Evolutionary conservation across 1,140 invertebrate species (phyloP), one percentile per base, ranked within the genome.

Genomic region (Pseudomyrmex dendroicus): DNA sequence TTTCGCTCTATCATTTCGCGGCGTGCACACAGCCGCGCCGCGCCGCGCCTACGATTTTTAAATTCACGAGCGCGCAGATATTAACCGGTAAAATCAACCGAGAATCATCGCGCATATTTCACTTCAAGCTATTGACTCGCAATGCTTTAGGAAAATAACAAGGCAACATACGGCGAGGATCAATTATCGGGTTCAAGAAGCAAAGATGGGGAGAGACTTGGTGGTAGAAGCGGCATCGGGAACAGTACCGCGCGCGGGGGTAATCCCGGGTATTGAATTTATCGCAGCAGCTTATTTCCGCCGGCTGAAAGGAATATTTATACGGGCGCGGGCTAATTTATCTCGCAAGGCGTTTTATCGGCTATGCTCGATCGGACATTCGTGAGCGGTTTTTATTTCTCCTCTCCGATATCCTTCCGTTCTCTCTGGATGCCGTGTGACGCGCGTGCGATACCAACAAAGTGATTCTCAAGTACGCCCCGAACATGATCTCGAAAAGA

Each of bases 231-330:
- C 73, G 10, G 73, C 74, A 57, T 78, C 74, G 74, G 64, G 52
- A 78, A 70, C 50, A 17, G 44, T 22, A 70, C 20, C 52, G 64
- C 64, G 54, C 35, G 35, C 35, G 35, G 35, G 5, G 35, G 35
- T 17, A 52, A 35, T 52, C 22, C n/a, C 46, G 64, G 64, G 64
- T 78, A 78, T 78, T 78, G 76, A 78, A 78, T 78, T 78, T 78
- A 78, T 78, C 76, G 76, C 54, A 78, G 76, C 76, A 78, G 76
- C 76, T 78, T 78, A 78, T 78, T 78, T 78, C 76, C 76, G 76
- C 64, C 76, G 54, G 76, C 67, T 70, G 76, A 78, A 78, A 78
- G 76, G 76, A 78, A 78, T 78, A 78, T 78, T 78, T 78, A 78
- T 78, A 70, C 52, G 76, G 64, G 54, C 76, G 35, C 52, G 76